These are phyloP conservation scores for Acromyrmex echinatior DNA, from an alignment of 1,140 invertebrate species.

Conservation along the genomic window DNA sequence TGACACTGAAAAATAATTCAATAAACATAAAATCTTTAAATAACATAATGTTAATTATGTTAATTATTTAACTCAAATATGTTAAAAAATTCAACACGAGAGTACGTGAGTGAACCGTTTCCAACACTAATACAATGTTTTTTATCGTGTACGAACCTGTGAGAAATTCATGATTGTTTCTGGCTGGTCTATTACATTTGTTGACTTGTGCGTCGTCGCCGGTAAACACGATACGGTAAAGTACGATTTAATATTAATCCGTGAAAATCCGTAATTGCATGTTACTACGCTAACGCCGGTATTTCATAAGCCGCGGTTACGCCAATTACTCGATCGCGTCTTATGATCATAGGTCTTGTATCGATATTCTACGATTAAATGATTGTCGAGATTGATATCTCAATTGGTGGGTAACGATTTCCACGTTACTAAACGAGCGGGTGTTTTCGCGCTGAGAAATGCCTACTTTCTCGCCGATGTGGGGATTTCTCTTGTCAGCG, in stretches of 20 bases:
- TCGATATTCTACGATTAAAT: slow-evolving; percentile 74
- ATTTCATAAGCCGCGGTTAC: slow-evolving; percentile 59
- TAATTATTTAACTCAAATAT: too few relatives aligned
- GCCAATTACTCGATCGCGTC: slow-evolving; percentile 41
- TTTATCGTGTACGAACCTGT: too few relatives aligned
- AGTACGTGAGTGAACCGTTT: too few relatives aligned
- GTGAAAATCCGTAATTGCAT: slow-evolving; percentile 75
- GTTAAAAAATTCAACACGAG: too few relatives aligned
- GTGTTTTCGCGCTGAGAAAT: slow-evolving; percentile 64
- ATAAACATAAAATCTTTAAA: too few relatives aligned
- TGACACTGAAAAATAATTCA: too few relatives aligned
- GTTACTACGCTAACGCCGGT: slow-evolving; percentile 57
- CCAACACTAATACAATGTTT: too few relatives aligned
- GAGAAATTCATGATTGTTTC: slow-evolving; percentile 25
- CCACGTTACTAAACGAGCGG: slow-evolving; percentile 58
- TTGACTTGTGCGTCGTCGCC: slow-evolving; percentile 25
- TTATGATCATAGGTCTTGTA: slow-evolving; percentile 43
- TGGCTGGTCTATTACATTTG: slow-evolving; percentile 13
- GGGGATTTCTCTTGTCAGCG: slow-evolving; percentile 71
- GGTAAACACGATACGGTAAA: slow-evolving; percentile 36
- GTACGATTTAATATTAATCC: slow-evolving; percentile 70
- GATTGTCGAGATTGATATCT: slow-evolving; percentile 77
- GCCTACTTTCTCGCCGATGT: slow-evolving; percentile 38
- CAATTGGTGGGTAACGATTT: slow-evolving; percentile 74
- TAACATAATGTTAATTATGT: too few relatives aligned